phyloP scores from a whole-genome alignment of 53 echinoderm and acorn worm genomes.

The Glandiceps talaboti region DNA sequence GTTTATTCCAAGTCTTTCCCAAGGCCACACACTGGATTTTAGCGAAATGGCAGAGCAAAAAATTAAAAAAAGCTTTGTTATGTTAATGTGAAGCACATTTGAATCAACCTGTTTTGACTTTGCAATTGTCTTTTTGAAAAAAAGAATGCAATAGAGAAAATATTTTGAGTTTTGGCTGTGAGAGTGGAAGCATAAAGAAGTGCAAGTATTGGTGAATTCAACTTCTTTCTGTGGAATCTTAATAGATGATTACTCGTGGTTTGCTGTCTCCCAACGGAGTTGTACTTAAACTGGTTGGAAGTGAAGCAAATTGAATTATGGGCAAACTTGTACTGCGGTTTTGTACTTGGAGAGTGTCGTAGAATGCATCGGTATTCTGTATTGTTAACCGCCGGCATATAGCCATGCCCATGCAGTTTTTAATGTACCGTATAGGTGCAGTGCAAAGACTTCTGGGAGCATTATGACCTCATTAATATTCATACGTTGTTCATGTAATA shows the following conservation, averaged over 20 bases:
- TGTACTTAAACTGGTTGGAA: neutral
- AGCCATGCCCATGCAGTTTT: neutral
- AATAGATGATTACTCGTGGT: neutral
- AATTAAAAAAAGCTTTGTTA: too few species aligned
- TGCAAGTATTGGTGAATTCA: too few species aligned
- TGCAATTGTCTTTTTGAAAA: too few species aligned
- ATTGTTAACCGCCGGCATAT: neutral
- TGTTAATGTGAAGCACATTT: too few species aligned
- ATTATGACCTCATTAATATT: neutral
- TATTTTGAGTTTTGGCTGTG: too few species aligned
- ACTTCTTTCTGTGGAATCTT: too few species aligned
- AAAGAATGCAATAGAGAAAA: too few species aligned
- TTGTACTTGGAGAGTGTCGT: neutral
- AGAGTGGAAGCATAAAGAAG: too few species aligned
- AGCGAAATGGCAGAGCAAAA: too few species aligned
- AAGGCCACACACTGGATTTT: too few species aligned
- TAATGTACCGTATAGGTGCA: neutral
- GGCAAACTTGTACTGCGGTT: neutral
- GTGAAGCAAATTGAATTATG: neutral
- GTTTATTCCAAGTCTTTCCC: too few species aligned
- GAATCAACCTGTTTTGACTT: too few species aligned
- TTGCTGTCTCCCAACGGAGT: neutral
- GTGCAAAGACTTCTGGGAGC: neutral
- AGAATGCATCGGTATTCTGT: neutral
- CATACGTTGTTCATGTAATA: neutral